Evolutionary conservation across 2,888 invertebrate species (phyloP).

Genomic region (Epistrophe grossulariae): DNA sequence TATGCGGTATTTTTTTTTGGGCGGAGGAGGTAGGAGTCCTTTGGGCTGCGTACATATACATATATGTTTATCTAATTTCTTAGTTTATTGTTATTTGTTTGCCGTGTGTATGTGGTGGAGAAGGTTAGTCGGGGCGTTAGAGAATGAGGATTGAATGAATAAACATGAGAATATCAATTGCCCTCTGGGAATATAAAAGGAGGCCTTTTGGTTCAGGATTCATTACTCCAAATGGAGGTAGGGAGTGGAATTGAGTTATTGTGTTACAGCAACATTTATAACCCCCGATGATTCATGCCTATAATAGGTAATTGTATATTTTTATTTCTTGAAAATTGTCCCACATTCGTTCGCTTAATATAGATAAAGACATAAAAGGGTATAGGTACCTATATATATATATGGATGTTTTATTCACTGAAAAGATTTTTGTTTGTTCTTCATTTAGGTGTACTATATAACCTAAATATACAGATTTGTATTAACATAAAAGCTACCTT

Average conservation of each 20-base stretch:
- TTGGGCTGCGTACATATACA: slow-evolving; percentile 37
- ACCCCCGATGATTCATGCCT: slow-evolving; percentile 46
- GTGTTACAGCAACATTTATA: slow-evolving; percentile 47
- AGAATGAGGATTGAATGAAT: slow-evolving; percentile 49
- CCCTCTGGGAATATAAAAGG: slow-evolving; percentile 51
- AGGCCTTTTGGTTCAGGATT: slow-evolving; percentile 55
- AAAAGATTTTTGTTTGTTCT: slow-evolving; percentile 14
- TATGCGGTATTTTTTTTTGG: not conserved
- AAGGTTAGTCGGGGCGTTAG: not conserved
- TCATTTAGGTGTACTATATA: not conserved
- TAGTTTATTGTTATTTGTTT: slow-evolving; percentile 70
- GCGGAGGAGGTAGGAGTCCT: slow-evolving; percentile 17
- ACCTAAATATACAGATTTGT: not conserved
- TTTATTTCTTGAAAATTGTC: slow-evolving; percentile 35
- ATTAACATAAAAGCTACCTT: not conserved
- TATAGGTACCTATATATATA: no score
- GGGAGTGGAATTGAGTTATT: slow-evolving; percentile 52
- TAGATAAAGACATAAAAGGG: slow-evolving; percentile 21
- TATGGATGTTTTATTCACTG: not conserved
- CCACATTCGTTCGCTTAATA: slow-evolving; percentile 17
- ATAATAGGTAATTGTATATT: slow-evolving; percentile 35
- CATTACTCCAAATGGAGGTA: slow-evolving; percentile 54
- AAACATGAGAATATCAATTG: slow-evolving; percentile 69
- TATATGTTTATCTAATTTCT: slow-evolving; percentile 69
- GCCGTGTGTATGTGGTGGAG: slow-evolving; percentile 25